phyloP scores from a whole-genome alignment of 1,140 invertebrate genomes.

The Nixonia krombeini region DNA sequence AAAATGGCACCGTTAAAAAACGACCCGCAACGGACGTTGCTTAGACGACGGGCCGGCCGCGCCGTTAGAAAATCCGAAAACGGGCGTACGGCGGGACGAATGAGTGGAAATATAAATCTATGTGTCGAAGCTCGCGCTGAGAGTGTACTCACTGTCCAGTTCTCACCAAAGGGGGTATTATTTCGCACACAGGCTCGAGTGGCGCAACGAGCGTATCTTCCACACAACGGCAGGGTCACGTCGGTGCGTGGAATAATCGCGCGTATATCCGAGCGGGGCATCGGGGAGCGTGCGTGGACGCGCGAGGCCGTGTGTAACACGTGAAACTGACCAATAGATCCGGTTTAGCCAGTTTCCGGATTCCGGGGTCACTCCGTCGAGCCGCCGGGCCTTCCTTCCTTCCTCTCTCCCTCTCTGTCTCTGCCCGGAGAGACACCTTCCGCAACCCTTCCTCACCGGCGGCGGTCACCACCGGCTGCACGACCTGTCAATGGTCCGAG shows the following conservation, averaged over 20 bases:
- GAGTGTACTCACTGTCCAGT: slow-evolving; percentile 62
- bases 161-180: slow-evolving; percentile 61
- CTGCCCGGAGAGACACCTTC: neutral
- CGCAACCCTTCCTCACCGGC: slow-evolving; percentile 18
- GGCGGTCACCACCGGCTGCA: slow-evolving; percentile 11
- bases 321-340: slow-evolving; percentile 72
- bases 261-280: slow-evolving; percentile 17
- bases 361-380: slow-evolving; percentile 55
- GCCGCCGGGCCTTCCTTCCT: neutral
- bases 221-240: slow-evolving; percentile 31
- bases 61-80: slow-evolving; percentile 7
- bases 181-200: neutral
- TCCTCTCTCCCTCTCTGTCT: slow-evolving; percentile 12
- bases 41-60: too few relatives aligned
- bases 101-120: too few relatives aligned
- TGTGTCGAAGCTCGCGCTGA: slow-evolving; percentile 54
- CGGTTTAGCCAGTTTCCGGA: slow-evolving; percentile 73
- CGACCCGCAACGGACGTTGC: too few relatives aligned
- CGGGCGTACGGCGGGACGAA: slow-evolving; percentile 12
- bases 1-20: too few relatives aligned
- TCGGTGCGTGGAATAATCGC: slow-evolving; percentile 30
- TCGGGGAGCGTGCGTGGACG: slow-evolving; percentile 5
- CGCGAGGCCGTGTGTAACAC: slow-evolving; percentile 47
- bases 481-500: slow-evolving; percentile 23
- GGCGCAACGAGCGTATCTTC: slow-evolving; percentile 14